phyloP scores from a whole-genome alignment of 2,797 vertebrate genomes.

The Acanthis flammea region DNA sequence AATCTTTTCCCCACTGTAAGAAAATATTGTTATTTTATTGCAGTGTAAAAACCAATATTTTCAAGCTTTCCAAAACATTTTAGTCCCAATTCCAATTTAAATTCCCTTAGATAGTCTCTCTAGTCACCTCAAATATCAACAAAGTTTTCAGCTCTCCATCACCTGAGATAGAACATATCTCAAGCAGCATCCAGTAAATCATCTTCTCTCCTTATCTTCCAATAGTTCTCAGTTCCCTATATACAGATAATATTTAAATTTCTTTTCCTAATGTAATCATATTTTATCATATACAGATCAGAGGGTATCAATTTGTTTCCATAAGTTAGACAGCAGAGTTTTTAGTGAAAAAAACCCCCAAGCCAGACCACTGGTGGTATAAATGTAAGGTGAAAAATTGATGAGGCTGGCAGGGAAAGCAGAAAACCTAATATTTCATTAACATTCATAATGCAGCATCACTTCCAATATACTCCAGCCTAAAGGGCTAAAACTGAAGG shows the following conservation, averaged over 20 bases:
- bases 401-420: not conserved
- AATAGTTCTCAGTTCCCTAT: not conserved
- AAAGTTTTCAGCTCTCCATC: not conserved
- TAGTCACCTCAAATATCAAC: not conserved
- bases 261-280: not conserved
- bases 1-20: not conserved
- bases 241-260: not conserved
- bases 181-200: not conserved
- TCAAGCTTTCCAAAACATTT: not conserved
- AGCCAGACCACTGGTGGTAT: accelerated
- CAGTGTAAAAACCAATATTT: not conserved
- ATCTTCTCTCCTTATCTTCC: not conserved
- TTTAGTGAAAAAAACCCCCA: not conserved
- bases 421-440: conserved; percentile 23
- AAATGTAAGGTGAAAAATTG: not conserved
- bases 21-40: not conserved
- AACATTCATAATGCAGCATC: not conserved
- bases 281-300: not conserved
- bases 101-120: not conserved
- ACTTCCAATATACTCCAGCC: not conserved
- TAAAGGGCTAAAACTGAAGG: not conserved
- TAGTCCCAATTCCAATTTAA: not conserved
- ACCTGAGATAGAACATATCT: not conserved
- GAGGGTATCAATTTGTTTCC: not conserved
- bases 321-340: not conserved